Evolutionary conservation across 2,888 invertebrate genomes (phyloP).

Genomic region (Xestia c-nigrum): DNA sequence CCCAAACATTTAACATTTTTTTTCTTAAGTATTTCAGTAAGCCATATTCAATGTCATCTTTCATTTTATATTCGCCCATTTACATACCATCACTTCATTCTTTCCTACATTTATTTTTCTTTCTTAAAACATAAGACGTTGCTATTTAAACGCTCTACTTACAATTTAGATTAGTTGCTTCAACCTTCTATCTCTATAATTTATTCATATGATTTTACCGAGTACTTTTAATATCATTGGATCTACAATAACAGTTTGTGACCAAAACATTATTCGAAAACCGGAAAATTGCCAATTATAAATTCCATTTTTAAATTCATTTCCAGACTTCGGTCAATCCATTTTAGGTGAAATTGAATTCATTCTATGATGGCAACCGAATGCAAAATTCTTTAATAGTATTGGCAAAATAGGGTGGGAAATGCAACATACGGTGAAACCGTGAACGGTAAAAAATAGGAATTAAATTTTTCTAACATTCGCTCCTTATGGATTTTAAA

Average conservation of each 20-base stretch:
- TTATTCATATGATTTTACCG: not conserved
- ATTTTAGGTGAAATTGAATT: slow-evolving; percentile 52
- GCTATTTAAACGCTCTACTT: not conserved
- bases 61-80: not conserved
- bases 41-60: not conserved
- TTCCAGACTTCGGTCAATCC: slow-evolving; percentile 23
- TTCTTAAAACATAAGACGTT: not conserved
- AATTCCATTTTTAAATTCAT: slow-evolving; percentile 33
- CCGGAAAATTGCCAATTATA: slow-evolving; percentile 22
- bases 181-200: not conserved
- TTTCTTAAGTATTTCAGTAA: not conserved
- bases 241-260: not conserved
- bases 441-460: not conserved
- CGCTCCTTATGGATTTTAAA: not conserved
- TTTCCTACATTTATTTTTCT: no score
- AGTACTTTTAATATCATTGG: not conserved
- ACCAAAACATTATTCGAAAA: not conserved
- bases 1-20: not conserved
- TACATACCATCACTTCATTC: not conserved
- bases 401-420: slow-evolving; percentile 42
- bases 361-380: slow-evolving; percentile 34
- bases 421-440: slow-evolving; percentile 14
- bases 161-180: not conserved
- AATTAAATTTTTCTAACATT: slow-evolving; percentile 5
- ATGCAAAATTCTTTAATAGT: slow-evolving; percentile 54